These are phyloP conservation scores for Cephalopterus ornatus DNA, from an alignment of 2,113 vertebrate species.

Conservation along the genomic window DNA sequence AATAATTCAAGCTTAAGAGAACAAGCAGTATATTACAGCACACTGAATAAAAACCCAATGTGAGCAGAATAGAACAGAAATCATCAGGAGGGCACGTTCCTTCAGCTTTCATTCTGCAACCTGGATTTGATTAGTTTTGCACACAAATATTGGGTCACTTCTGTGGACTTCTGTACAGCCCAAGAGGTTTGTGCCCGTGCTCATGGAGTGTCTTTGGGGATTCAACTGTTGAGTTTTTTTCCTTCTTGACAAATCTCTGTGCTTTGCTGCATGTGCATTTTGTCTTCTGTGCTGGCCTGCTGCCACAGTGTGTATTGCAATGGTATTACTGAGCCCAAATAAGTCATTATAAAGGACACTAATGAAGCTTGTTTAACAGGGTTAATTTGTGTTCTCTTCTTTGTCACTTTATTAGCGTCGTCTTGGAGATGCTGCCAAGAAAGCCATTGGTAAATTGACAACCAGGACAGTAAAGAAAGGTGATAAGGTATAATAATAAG, in stretches of 20 bases:
- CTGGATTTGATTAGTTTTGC: background rate
- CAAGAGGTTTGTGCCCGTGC: background rate
- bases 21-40: background rate
- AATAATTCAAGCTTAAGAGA: background rate
- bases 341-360: constrained; percentile 28
- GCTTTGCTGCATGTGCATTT: background rate
- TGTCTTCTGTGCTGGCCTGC: background rate
- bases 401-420: constrained; percentile 82
- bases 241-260: background rate
- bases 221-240: background rate
- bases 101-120: background rate
- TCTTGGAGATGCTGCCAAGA: constrained; percentile 95
- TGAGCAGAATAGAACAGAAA: background rate
- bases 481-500: constrained; percentile 86
- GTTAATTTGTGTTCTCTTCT: constrained; percentile 59
- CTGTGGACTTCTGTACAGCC: background rate
- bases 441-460: constrained; percentile 93
- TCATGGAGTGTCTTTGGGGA: background rate
- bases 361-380: constrained; percentile 8
- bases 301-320: background rate
- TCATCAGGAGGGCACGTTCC: background rate
- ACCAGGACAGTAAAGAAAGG: constrained; percentile 96
- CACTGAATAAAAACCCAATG: background rate
- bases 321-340: background rate
- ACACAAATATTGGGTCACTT: background rate